A percentile compares a stretch with the other conserved stretches of the same genome.
Conservation (phyloP, 2,888 invertebrate species). For the Gerosis bhagava region DNA sequence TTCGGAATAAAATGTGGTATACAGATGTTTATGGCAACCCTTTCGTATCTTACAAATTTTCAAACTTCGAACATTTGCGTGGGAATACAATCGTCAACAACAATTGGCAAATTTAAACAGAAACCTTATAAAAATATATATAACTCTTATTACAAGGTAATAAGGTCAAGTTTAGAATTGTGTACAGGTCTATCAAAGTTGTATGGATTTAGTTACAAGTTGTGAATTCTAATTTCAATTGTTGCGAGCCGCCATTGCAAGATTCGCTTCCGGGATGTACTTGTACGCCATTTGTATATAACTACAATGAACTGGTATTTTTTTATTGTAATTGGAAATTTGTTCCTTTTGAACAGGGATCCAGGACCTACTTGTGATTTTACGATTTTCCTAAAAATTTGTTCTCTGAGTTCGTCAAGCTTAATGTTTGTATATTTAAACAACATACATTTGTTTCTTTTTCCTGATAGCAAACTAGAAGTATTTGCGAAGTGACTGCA, state of each 20-base stretch:
- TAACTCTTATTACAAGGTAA: slow-evolving; percentile 14
- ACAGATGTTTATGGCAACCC: slow-evolving; percentile 46
- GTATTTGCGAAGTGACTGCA: too few species aligned
- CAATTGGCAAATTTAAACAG: slow-evolving; percentile 24
- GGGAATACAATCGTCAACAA: slow-evolving; percentile 39
- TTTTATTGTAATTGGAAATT: too few species aligned
- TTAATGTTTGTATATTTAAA: too few species aligned
- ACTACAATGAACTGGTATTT: too few species aligned
- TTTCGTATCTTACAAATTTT: slow-evolving; percentile 40
- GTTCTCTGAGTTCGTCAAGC: too few species aligned
- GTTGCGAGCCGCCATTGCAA: slow-evolving; percentile 36
- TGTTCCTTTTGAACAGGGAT: too few species aligned
- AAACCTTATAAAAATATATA: slow-evolving; percentile 1
- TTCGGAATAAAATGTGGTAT: slow-evolving; percentile 33
- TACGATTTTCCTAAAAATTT: too few species aligned
- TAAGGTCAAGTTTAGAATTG: slow-evolving; percentile 28
- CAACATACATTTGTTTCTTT: too few species aligned
- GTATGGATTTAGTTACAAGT: slow-evolving; percentile 27
- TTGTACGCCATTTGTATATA: too few species aligned
- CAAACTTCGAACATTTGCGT: slow-evolving; percentile 41
- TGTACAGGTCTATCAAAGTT: background rate
- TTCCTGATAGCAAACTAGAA: too few species aligned
- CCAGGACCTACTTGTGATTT: too few species aligned
- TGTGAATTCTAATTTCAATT: slow-evolving; percentile 41
- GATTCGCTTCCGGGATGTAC: slow-evolving; percentile 41